phyloP scores from a whole-genome alignment of 2,888 invertebrate species.

The Anagyrus pseudococci region DNA sequence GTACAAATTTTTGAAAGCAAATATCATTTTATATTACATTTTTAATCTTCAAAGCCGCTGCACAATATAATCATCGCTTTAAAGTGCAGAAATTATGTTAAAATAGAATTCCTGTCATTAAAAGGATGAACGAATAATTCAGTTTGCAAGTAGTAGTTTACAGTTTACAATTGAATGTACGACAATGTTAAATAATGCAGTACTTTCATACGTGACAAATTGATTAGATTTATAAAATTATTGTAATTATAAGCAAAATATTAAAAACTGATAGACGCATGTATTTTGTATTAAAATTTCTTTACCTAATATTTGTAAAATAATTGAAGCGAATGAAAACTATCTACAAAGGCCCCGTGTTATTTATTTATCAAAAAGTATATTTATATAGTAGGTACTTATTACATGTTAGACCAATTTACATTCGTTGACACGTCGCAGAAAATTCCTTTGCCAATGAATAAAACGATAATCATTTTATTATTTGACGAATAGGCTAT shows the following conservation, averaged over 20 bases:
- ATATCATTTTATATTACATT: neutral
- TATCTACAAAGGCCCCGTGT: conserved; percentile 54
- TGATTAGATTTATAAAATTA: conserved; percentile 17
- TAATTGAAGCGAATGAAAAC: conserved; percentile 46
- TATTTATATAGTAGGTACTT: conserved; percentile 32
- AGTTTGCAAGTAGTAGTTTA: neutral
- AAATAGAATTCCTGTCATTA: neutral
- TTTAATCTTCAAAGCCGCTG: conserved; percentile 9
- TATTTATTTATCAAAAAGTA: conserved; percentile 41
- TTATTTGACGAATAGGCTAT: too few species aligned
- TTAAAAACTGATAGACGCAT: conserved; percentile 2
- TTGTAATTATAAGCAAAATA: conserved; percentile 14
- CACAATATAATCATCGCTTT: conserved; percentile 7
- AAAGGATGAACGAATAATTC: neutral
- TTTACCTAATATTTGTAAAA: conserved; percentile 31
- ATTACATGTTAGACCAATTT: too few species aligned
- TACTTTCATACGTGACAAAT: neutral
- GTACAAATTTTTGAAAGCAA: conserved; percentile 29
- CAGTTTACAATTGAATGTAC: conserved; percentile 10
- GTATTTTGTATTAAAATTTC: conserved; percentile 31
- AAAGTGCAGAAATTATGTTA: neutral
- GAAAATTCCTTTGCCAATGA: conserved; percentile 35
- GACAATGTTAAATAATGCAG: conserved; percentile 8
- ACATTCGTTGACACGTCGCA: conserved; percentile 33
- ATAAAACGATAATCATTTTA: too few species aligned